Percentiles rank a stretch among this genome's conserved stretches.
These are phyloP conservation scores for Leucozona laternaria DNA, from an alignment of 2,888 invertebrate genomes.

Conservation along the genomic window DNA sequence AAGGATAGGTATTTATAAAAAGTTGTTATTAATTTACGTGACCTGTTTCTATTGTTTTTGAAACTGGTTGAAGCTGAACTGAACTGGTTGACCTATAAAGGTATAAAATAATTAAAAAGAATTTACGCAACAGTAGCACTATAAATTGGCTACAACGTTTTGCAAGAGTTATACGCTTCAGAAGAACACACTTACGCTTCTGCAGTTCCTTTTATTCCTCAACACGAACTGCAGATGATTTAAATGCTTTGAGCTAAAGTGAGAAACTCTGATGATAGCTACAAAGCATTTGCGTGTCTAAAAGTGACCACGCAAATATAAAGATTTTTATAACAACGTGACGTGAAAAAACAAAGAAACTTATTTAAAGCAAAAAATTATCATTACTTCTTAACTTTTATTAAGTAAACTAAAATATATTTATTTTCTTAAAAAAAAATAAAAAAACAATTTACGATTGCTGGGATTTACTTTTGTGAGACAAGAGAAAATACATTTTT, in stretches of 20 bases:
- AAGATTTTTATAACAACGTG: not conserved
- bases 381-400: slow-evolving; percentile 20
- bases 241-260: not conserved
- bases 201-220: not conserved
- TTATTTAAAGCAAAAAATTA: not conserved
- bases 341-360: no score
- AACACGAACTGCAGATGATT: not conserved
- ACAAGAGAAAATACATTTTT: no score
- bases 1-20: no score
- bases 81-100: no score
- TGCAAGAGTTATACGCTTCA: not conserved
- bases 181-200: not conserved
- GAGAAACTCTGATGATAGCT: not conserved
- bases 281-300: not conserved
- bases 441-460: no score
- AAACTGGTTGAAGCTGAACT: no score
- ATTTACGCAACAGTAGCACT: not conserved
- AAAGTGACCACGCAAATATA: not conserved
- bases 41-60: no score
- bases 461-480: no score
- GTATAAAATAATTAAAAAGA: no score
- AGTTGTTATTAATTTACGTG: no score
- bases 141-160: not conserved
- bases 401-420: not conserved
- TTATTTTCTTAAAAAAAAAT: no score